Conservation (phyloP, 23 tunicate genomes). For the Aplidium turbinatum region DNA sequence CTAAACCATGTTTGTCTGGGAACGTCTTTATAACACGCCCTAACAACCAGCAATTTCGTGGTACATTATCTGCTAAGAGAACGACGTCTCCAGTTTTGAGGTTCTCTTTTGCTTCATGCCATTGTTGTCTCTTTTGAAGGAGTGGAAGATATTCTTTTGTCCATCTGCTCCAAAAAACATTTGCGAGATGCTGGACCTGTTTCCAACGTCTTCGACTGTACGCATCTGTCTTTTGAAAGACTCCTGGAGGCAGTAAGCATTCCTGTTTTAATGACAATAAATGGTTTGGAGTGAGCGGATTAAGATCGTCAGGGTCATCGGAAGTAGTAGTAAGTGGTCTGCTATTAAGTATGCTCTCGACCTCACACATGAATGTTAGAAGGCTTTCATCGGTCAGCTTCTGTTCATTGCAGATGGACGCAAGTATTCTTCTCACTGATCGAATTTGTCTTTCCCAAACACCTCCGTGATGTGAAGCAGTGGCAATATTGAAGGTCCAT, state of each 20-base stretch:
- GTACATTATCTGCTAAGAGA: too few relatives aligned
- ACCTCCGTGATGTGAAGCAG: constrained; percentile 26
- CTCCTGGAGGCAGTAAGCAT: constrained; percentile 1
- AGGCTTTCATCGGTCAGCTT: constrained; percentile 11
- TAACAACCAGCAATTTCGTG: too few relatives aligned
- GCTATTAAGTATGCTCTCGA: constrained; percentile 22
- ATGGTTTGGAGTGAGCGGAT: constrained; percentile 24
- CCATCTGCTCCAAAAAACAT: constrained; percentile 44
- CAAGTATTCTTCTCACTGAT: constrained; percentile 3
- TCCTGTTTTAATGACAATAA: constrained; percentile 6
- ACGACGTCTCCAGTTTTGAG: too few relatives aligned
- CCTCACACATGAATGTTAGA: constrained; percentile 5
- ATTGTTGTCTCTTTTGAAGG: constrained; percentile 14
- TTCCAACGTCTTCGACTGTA: constrained; percentile 15
- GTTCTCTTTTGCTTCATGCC: background rate
- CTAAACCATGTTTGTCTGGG: too few relatives aligned
- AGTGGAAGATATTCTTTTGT: background rate
- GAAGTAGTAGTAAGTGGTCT: constrained; percentile 21
- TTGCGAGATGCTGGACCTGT: constrained; percentile 31
- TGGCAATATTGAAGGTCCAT: constrained; percentile 4
- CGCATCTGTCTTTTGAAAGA: constrained; percentile 1
- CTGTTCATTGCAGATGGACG: constrained; percentile 13
- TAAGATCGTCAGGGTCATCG: constrained; percentile 12
- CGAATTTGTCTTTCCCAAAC: constrained; percentile 35
- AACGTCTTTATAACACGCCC: too few relatives aligned